Base-by-base conservation (phyloP, 2,113 vertebrate species). In the Gallinago jamesoni region DNA sequence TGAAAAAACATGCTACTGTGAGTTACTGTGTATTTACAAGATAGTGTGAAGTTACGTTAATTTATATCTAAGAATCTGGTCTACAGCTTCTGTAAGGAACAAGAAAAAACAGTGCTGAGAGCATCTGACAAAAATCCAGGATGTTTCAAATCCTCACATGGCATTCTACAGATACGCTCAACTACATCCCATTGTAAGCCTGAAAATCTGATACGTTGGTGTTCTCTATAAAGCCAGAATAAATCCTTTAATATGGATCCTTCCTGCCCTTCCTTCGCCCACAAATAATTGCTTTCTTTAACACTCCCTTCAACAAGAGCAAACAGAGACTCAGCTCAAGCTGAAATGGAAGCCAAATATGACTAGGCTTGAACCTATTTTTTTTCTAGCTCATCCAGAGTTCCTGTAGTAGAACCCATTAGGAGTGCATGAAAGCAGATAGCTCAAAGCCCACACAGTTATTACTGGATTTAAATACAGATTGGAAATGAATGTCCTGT, bases 381-480 rank as follows among this genome's bases (percentile, higher is more conserved):
- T 55, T 43, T 56, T 43, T 23, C 7, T 41, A 88, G 47, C 48
- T 74, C 79, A 87, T 74, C 63, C 68, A 76, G 56, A 56, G 64
- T 52, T 90, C 21, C 70, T 89, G 66, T 41, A 27, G 33, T 85
- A 55, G 11, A 96, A 23, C 57, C 33, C n/a, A 69, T 87, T 78
- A 96, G 25, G 18, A 68, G 76, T 67, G 43, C 45, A 82, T 86
- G 74, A 93, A 95, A 95, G 96, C 81, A 97, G 63, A 77, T 48
- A 96, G 76, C 89, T 55, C 84, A 79, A 95, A 95, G 69, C 60
- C 92, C 84, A 91, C 41, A 48, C 14, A 90, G 89, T 89, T 92
- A 93, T 84, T 93, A 60, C 67, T 91, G 70, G 89, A 91, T 93
- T 97, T 95, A 96, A 96, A 93, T 92, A 92, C 90, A 94, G 94